Percentiles rank a stretch among this genome's conserved stretches.
Evolutionary conservation across 1,140 invertebrate genomes (phyloP).

Genomic region (Oscheius sp.): DNA sequence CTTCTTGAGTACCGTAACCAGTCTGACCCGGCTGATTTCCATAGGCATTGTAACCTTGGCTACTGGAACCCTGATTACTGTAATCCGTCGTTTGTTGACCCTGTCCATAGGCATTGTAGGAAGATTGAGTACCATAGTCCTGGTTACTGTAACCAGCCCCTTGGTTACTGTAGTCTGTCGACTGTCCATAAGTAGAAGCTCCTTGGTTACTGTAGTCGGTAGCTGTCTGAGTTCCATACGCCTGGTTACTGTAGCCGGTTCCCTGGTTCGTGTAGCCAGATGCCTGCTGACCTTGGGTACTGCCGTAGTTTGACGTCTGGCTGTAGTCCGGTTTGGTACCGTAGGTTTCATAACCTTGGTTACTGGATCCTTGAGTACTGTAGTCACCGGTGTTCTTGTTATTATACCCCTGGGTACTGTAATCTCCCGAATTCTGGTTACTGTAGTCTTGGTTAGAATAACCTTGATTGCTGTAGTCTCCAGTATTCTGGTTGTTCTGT

Average conservation of each 20-base stretch:
- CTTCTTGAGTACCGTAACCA: neutral
- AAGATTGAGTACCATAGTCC: neutral
- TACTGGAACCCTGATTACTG: neutral
- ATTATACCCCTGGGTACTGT: no score
- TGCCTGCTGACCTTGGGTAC: no score
- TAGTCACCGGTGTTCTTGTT: no score
- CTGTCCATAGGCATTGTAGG: no score
- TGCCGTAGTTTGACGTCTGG: no score
- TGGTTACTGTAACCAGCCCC: neutral
- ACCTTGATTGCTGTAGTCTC: neutral
- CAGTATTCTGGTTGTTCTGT: no score
- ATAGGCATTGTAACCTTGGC: neutral
- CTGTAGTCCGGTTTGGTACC: no score
- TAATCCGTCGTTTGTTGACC: constrained; percentile 6
- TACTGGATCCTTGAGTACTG: no score
- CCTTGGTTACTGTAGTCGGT: neutral
- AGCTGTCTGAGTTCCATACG: neutral
- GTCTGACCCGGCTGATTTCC: neutral
- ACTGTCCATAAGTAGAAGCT: neutral
- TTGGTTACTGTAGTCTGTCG: neutral
- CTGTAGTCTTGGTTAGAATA: neutral
- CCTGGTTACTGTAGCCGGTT: neutral
- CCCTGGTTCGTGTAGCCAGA: no score
- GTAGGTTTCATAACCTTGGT: no score
- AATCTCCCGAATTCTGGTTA: neutral